Base-by-base conservation (phyloP, 2,113 vertebrate genomes). In the Pachyramphus minor region DNA sequence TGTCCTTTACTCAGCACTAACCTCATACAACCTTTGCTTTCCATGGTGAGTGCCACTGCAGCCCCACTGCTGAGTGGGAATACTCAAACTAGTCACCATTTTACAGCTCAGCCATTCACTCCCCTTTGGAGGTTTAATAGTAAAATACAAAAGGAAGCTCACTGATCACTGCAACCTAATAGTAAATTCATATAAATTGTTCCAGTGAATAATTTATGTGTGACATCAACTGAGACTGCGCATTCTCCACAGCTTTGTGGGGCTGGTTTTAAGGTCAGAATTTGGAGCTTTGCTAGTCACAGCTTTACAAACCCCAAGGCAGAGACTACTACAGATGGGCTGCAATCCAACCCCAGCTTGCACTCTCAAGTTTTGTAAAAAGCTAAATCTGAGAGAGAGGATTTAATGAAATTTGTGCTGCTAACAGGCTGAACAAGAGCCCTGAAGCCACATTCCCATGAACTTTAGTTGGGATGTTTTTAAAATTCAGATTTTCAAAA, bases 261-360 rank as follows among this genome's bases (percentile, higher is more conserved):
- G 64, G 64, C 83, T 90, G 72, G 67, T 81, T 94, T 94, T 96
- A 89, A 95, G 93, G 73, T 90, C 69, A 90, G 76, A 90, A 87
- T 62, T 86, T 71, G 84, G 83, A 90, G 90, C 66, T 90, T 81
- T 86, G 52, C 55, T 71, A 96, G 84, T 49, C 88, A 84, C 72
- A 88, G 90, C 76, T 95, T 95, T 81, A 75, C 64, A 96, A 95
- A 95, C 64, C 77, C 60, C 84, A 79, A 28, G 42, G 80, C 89
- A 96, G 68, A 50, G 77, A 76, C 77, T 55, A 37, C 91, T 78
- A 56, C 66, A 75, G 62, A 87, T 91, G 91, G 89, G 87, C 89
- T 94, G 53, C 75, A 76, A 66, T 85, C 91, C 91, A 94, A 58
- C 14, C 52, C 80, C 93, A 84, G 87, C 81, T 33, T 84, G 77